Evolutionary conservation across 2,797 vertebrate species (phyloP).

Genomic region (Threskiornis aethiopicus): DNA sequence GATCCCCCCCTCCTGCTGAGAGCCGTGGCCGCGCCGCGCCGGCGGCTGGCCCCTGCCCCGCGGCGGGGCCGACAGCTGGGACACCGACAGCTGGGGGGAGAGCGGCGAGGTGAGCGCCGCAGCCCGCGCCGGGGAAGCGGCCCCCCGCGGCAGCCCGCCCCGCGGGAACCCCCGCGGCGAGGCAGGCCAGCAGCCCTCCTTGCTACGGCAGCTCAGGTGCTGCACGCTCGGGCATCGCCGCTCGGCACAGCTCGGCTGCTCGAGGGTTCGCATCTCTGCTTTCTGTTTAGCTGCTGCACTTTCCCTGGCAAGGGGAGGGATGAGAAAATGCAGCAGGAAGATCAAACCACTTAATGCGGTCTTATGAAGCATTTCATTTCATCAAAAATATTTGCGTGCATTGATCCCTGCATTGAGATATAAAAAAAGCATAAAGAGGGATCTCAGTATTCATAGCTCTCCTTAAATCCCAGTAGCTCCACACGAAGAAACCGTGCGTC

Average conservation of each 20-base stretch:
- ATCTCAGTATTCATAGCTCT: not conserved
- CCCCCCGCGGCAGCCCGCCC: not conserved
- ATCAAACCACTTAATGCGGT: not conserved
- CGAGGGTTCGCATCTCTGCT: not conserved
- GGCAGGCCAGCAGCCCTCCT: not conserved
- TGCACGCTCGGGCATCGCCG: rapidly evolving
- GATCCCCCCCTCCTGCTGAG: constrained; percentile 63
- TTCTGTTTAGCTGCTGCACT: not conserved
- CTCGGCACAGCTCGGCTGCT: not conserved
- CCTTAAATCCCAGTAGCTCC: not conserved
- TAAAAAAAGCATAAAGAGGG: not conserved
- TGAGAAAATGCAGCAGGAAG: not conserved
- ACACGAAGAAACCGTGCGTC: not conserved
- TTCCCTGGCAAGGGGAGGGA: not conserved
- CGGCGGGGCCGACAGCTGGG: constrained; percentile 84
- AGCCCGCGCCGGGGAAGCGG: rapidly evolving
- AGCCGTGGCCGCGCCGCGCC: constrained; percentile 60
- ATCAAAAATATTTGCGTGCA: not conserved
- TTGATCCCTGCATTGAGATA: not conserved
- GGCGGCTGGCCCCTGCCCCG: constrained; percentile 60
- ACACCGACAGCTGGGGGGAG: constrained; percentile 84
- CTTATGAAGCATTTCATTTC: not conserved
- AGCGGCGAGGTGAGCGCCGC: rapidly evolving
- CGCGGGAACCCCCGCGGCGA: rapidly evolving
- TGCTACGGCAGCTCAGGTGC: not conserved